phyloP scores from a whole-genome alignment of 2,113 vertebrate species.

The Dasypus novemcinctus region DNA sequence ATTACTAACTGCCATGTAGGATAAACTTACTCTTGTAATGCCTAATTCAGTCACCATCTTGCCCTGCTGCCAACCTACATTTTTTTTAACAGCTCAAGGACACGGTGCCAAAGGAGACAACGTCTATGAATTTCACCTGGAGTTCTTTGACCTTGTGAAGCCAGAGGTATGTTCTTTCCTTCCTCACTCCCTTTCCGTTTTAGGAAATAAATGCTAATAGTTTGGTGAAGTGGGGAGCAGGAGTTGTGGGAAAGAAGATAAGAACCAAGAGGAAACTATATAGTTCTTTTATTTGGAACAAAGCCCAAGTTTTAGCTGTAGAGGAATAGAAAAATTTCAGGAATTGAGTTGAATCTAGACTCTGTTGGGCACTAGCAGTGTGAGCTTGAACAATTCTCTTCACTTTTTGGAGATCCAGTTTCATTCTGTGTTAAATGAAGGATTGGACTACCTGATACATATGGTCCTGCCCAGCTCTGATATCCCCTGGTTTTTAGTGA shows the following conservation, averaged over 20 bases:
- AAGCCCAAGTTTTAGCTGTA: neutral
- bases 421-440: neutral
- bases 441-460: neutral
- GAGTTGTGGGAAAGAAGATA: neutral
- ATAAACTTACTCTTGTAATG: too few relatives aligned
- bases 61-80: neutral
- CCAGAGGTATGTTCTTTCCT: constrained; percentile 85
- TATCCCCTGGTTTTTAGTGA: neutral
- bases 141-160: constrained; percentile 91
- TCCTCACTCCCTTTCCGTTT: neutral
- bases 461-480: neutral
- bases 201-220: neutral
- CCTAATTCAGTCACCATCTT: too few relatives aligned
- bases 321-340: neutral
- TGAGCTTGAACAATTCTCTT: neutral
- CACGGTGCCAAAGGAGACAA: constrained; percentile 96
- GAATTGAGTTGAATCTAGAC: neutral
- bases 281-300: neutral
- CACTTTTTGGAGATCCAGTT: neutral
- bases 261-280: neutral
- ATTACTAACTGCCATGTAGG: too few relatives aligned
- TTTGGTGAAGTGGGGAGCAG: neutral
- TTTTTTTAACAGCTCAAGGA: constrained; percentile 88
- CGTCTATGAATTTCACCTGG: constrained; percentile 93
- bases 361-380: neutral